A percentile compares a stretch with the other conserved stretches of the same genome.
Conservation (phyloP, 2,888 invertebrate species). For the Ophion ellenae region DNA sequence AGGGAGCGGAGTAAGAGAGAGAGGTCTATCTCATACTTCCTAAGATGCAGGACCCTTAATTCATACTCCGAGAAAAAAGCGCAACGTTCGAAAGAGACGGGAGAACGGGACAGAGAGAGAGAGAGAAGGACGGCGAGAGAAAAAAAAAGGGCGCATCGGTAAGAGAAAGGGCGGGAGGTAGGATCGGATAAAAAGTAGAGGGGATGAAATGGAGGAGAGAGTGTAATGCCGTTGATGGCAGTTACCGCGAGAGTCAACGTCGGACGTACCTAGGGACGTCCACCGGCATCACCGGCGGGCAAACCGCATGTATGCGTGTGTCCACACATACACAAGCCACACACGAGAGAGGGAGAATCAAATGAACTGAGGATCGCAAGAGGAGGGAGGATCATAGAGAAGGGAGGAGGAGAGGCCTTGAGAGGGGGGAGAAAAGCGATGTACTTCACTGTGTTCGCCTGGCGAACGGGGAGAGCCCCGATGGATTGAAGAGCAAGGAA, state of each 20-base stretch:
- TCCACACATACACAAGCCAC: not conserved
- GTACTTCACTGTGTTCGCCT: slow-evolving; percentile 48
- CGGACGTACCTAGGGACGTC: slow-evolving; percentile 33
- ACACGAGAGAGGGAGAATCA: slow-evolving; percentile 58
- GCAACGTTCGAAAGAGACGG: not conserved
- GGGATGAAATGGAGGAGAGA: not conserved
- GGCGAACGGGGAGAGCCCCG: slow-evolving; percentile 53
- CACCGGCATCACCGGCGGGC: slow-evolving; percentile 2
- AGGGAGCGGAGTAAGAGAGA: not conserved
- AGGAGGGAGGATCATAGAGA: not conserved
- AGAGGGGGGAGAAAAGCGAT: slow-evolving; percentile 5
- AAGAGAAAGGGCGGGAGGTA: not conserved
- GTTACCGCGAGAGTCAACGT: slow-evolving; percentile 56
- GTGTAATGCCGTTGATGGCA: slow-evolving; percentile 39
- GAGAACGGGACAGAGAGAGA: not conserved
- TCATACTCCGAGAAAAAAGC: not conserved
- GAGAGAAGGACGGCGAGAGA: not conserved
- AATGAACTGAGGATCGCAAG: slow-evolving; percentile 56
- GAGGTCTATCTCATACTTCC: not conserved
- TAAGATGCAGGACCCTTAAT: not conserved
- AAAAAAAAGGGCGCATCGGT: not conserved
- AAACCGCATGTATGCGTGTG: slow-evolving; percentile 3
- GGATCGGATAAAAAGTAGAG: too few relatives aligned
- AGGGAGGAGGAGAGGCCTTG: not conserved
- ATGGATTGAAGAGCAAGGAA: slow-evolving; percentile 25